Evolutionary conservation across 2,888 invertebrate species (phyloP).

Genomic region (Serripes groenlandicus): DNA sequence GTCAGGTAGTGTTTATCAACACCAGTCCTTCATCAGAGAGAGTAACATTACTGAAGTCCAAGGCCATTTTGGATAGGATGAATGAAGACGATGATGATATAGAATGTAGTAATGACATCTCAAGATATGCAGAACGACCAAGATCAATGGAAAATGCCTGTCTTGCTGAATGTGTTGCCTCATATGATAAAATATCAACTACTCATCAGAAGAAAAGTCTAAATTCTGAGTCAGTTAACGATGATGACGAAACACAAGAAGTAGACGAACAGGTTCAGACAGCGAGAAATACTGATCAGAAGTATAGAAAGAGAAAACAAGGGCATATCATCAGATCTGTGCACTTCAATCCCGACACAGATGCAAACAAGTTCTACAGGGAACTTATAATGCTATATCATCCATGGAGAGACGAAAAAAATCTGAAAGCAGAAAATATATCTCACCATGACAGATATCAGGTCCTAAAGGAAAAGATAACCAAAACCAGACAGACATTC

Average conservation of each 20-base stretch:
- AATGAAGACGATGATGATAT: constrained; percentile 48
- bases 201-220: neutral
- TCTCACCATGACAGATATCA: constrained; percentile 36
- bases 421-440: constrained; percentile 17
- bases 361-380: constrained; percentile 75
- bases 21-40: constrained; percentile 66
- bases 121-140: constrained; percentile 32
- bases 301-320: constrained; percentile 36
- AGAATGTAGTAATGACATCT: neutral
- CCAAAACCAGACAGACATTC: constrained; percentile 35
- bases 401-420: constrained; percentile 79
- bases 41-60: constrained; percentile 72
- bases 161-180: constrained; percentile 25
- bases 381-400: constrained; percentile 76
- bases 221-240: neutral
- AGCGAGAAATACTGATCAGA: neutral
- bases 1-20: constrained; percentile 65
- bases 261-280: neutral
- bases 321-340: constrained; percentile 61
- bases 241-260: neutral
- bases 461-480: constrained; percentile 30
- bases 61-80: constrained; percentile 37
- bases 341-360: constrained; percentile 63
- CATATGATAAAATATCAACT: neutral
- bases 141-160: constrained; percentile 16